Base-by-base conservation (phyloP, 2,888 invertebrate genomes). In the Ophion obscuratus region DNA sequence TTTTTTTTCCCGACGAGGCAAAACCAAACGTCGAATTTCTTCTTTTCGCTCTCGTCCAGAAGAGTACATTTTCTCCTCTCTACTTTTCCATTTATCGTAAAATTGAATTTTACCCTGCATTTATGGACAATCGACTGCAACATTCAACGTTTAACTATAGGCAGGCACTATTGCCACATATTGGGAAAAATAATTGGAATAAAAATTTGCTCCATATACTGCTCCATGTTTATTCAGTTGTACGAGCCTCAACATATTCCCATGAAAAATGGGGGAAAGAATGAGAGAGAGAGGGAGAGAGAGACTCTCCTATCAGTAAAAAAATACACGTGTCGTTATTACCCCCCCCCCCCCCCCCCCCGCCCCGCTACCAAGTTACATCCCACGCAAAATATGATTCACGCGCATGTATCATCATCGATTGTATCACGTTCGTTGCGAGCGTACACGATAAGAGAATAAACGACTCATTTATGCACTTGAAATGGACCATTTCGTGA, bases 391-490 rank as follows among this genome's bases (percentile, higher is more conserved):
- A 68, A 68, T 61, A 64, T 27, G 70, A 70, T 57, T 57, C 24
- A 17, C 27, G 27, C 31, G 27, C 17, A 53, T 31, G 71, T 57
- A 14, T 71, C 57, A 14, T 2, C 71, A 44, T 17, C 17, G 17
- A 40, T n/a, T 66, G n/a, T 20, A 40, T 67, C 24, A 64, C 64
- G 20, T 2, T 47, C 71, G 57, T 27, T 75, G 27, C 44, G 27
- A 40, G 31, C 20, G 31, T 44, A 44, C 10, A 61, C 59, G 64
- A 64, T 24, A 10, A 44, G 75, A 4, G 31, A 66, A 76, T 76
- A 76, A 76, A 76, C 40, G 76, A 59, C 36, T 73, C 73, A 61
- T 73, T 73, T 61, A 61, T 73, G 40, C 61, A 24, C 36, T 61
- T 36, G n/a, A 73, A 61, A 6, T 73, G 73, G 61, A 73, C 73